Evolutionary conservation across 2,113 vertebrate genomes (phyloP).

Genomic region (Hippopotamus amphibius): DNA sequence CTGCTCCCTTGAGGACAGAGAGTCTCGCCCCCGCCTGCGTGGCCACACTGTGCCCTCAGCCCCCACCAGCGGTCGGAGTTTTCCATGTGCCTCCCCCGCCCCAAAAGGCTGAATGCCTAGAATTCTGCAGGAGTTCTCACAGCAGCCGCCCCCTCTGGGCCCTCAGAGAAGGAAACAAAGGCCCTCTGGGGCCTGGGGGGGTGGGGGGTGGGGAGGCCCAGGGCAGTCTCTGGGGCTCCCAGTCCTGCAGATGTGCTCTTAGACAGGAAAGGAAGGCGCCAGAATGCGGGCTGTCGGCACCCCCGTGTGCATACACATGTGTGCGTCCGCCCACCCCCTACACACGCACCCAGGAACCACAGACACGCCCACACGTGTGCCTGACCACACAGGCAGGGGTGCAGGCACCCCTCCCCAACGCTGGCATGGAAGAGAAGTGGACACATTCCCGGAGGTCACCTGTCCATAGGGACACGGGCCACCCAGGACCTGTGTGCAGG

Average conservation of each 20-base stretch:
- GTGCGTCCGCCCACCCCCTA: rapidly evolving
- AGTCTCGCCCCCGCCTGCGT: rapidly evolving
- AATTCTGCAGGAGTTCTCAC: constrained; percentile 48
- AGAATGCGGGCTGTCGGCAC: background rate
- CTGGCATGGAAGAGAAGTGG: background rate
- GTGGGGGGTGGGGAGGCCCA: background rate
- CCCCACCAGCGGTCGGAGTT: background rate
- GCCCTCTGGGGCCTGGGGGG: background rate
- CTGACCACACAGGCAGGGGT: background rate
- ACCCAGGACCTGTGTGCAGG: background rate
- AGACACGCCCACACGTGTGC: rapidly evolving
- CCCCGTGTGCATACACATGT: background rate
- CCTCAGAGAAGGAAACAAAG: constrained; percentile 4
- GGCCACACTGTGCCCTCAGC: background rate
- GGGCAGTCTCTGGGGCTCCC: background rate
- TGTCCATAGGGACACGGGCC: too few relatives aligned
- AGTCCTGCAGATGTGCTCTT: background rate
- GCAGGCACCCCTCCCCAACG: rapidly evolving
- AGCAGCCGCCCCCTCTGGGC: background rate
- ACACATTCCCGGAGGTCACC: background rate
- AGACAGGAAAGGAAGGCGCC: background rate
- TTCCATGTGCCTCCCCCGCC: background rate
- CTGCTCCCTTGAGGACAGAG: background rate
- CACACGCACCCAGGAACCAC: background rate
- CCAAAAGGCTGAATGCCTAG: background rate